phyloP scores from a whole-genome alignment of 2,113 vertebrate genomes.

The Rhinolophus ferrumequinum region DNA sequence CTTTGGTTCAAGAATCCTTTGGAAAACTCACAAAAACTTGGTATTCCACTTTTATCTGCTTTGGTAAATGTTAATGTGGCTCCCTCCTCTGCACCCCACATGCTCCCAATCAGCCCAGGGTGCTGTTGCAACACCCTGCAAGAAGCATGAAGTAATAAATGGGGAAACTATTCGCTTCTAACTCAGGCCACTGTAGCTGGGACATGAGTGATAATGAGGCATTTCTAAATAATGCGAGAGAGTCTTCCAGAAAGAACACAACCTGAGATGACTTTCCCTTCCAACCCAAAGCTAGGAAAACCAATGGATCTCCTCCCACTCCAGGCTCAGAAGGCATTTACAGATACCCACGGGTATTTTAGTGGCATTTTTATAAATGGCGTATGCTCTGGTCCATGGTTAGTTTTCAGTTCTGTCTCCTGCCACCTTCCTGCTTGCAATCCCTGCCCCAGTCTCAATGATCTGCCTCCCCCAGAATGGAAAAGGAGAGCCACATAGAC shows the following conservation, averaged over 20 bases:
- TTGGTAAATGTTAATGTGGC: background rate
- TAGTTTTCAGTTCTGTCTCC: background rate
- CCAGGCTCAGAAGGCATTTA: background rate
- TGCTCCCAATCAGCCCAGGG: background rate
- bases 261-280: background rate
- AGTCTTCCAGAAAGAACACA: background rate
- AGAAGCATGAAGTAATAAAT: background rate
- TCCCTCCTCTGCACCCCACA: background rate
- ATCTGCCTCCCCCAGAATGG: background rate
- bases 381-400: background rate
- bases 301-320: background rate
- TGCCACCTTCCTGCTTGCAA: background rate
- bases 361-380: background rate
- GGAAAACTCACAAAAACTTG: background rate
- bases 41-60: background rate
- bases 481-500: background rate
- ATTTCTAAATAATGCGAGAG: background rate
- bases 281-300: background rate
- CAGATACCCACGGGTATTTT: background rate
- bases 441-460: background rate
- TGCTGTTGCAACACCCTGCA: background rate
- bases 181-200: background rate
- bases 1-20: background rate
- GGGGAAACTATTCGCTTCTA: background rate
- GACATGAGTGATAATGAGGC: background rate